These are phyloP conservation scores for Tenrec ecaudatus DNA, from an alignment of 2,113 vertebrate genomes.

Conservation along the genomic window DNA sequence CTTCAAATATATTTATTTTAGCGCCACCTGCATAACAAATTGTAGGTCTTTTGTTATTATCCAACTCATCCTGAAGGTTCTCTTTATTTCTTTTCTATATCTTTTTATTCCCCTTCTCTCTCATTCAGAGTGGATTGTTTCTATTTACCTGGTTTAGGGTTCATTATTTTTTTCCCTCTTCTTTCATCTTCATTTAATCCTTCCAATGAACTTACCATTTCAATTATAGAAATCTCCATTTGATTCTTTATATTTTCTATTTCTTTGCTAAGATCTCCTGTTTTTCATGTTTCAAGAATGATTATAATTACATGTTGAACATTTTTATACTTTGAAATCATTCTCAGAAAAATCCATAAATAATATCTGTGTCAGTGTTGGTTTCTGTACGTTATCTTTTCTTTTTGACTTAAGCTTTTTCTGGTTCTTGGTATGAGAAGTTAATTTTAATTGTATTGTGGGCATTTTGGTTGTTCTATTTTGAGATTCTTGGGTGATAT, in stretches of 20 bases:
- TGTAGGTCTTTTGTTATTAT: not conserved
- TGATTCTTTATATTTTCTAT: conserved; percentile 27
- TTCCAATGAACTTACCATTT: conserved; percentile 44
- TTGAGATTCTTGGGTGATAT: not conserved
- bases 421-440: conserved; percentile 11
- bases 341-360: not conserved
- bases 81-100: not conserved
- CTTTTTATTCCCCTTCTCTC: not conserved
- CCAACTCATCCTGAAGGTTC: not conserved
- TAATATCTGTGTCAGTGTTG: not conserved
- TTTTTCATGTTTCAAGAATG: conserved; percentile 31
- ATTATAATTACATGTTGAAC: conserved; percentile 1
- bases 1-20: conserved; percentile 28
- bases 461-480: not conserved
- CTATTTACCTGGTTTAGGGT: conserved; percentile 4
- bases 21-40: not conserved
- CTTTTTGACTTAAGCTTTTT: conserved; percentile 47
- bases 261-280: conserved; percentile 28
- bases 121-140: not conserved
- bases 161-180: not conserved
- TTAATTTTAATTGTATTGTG: conserved; percentile 24
- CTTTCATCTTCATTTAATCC: not conserved
- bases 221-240: conserved; percentile 2
- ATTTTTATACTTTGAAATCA: conserved; percentile 55
- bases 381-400: not conserved